Evolutionary conservation across 1,140 invertebrate genomes (phyloP).

Genomic region (Cydia strobilella): DNA sequence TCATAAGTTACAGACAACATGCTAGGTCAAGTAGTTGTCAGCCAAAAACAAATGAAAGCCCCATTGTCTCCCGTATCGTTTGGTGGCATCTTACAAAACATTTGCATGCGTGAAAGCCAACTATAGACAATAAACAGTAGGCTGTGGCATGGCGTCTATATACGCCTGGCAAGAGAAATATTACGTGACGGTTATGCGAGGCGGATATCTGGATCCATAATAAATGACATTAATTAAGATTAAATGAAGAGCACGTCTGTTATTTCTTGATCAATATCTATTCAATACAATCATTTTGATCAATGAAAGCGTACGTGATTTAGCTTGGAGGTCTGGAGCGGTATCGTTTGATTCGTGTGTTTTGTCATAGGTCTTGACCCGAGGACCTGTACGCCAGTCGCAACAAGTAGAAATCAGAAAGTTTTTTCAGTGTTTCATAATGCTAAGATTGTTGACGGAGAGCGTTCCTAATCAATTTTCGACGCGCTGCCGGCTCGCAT

Average conservation of each 20-base stretch:
- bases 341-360: slow-evolving; percentile 17
- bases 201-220: slow-evolving; percentile 29
- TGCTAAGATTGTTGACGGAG: slow-evolving; percentile 9
- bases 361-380: slow-evolving; percentile 30
- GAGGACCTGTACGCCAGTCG: slow-evolving; percentile 21
- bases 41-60: slow-evolving; percentile 31
- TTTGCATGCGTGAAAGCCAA: slow-evolving; percentile 43
- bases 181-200: slow-evolving; percentile 35
- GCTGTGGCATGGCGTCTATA: slow-evolving; percentile 23
- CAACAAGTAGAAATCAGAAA: slow-evolving; percentile 27
- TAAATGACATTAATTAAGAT: slow-evolving; percentile 32
- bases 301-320: slow-evolving; percentile 28
- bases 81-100: slow-evolving; percentile 35
- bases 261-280: slow-evolving; percentile 27
- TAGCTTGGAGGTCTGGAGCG: slow-evolving; percentile 5
- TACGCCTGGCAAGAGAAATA: slow-evolving; percentile 35
- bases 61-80: slow-evolving; percentile 38
- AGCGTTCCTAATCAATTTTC: slow-evolving; percentile 46
- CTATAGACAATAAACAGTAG: slow-evolving; percentile 41
- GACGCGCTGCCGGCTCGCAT: not conserved
- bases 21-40: slow-evolving; percentile 18
- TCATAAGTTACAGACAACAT: slow-evolving; percentile 1
- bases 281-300: slow-evolving; percentile 25
- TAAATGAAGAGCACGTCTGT: slow-evolving; percentile 20
- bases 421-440: slow-evolving; percentile 34